Base-by-base conservation (phyloP, 2,797 vertebrate genomes). In the Ptychadena robeensis region DNA sequence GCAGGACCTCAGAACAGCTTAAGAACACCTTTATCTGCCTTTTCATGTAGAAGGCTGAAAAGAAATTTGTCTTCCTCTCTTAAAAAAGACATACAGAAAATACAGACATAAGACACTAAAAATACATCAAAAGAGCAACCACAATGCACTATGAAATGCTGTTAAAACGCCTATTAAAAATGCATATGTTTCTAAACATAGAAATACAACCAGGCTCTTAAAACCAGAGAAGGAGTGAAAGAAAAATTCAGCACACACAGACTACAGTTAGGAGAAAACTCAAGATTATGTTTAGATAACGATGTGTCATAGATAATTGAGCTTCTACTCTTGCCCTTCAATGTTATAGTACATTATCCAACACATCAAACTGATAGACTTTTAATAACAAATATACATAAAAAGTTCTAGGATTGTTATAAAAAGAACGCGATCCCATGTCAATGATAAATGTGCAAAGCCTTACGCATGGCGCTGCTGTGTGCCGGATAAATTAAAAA, bases 401-500 rank as follows among this genome's bases (percentile, higher is more conserved):
- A n/a, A 53, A 53, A 53, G 44, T 53, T 53, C 44, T 53, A 22
- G 4, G 15, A 53, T 22, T 7, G 4, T 53, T 18, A 53, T 22
- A 53, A 53, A 53, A 53, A 53, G 44, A 7, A 22, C 44, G 22
- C 18, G 22, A 18, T 22, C 4, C 15, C 22, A 22, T 53, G 44
- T 53, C 18, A 10, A 38, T 38, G 37, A 1, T 38, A 38, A 6
- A 53, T 53, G 44, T 53, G 44, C 0, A 18, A n/a, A 53, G 44
- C 44, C 22, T 48, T 48, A 22, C 1, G 44, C 4, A 48, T 53
- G 44, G 44, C 44, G 22, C 69, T 48, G 15, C 27, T 30, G 27
- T 38, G 30, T 71, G 38, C 69, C 22, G 38, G 38, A 28, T 44
- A 30, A 71, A 48, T 71, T 70, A 71, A 30, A 30, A 30, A 38